Base-by-base conservation (phyloP, 2,888 invertebrate species). In the Polyploca ridens region DNA sequence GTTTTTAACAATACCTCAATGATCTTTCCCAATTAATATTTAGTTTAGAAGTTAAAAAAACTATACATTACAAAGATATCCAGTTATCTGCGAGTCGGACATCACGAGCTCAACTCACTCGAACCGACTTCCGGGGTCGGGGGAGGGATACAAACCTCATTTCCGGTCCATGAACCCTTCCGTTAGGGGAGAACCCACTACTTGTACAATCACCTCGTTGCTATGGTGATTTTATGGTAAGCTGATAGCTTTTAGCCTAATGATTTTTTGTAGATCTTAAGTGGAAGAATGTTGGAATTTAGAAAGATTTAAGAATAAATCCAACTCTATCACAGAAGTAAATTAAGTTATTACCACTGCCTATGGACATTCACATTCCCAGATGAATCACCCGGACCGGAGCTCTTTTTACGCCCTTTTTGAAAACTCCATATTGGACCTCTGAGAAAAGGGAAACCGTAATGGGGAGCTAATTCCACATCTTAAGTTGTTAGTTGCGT, bases 91-190 rank as follows among this genome's bases (percentile, higher is more conserved):
- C 19, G 6, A 19, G 61, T 61, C 61, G 19, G 27, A 5, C 61
- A 61, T 61, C 54, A 19, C 19, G 54, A 19, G 16, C 54, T 41
- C 27, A 72, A 66, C 67, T 66, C 67, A 70, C 69, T 77, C 75
- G 72, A 73, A 70, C 74, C 69, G 70, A 84, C 86, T 90, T 90
- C 90, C 90, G 87, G 83, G 69, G 67, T 66, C 71, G 66, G 76
- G 82, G 77, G 85, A 85, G 87, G 86, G 84, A 85, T 82, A 83
- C 84, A 86, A 85, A 90, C 89, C 90, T 91, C 90, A 91, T 90
- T 90, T 91, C 90, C 90, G 86, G 86, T 71, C 63, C 65, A 73
- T 72, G 83, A 87, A 84, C 90, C 90, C 90, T 89, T 90, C 85
- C 83, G 77, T 75, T 72, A 74, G 82, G 87, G 86, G 77, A 70